phyloP scores from a whole-genome alignment of 92 coral and sea anemone genomes.

The Montipora capitata region DNA sequence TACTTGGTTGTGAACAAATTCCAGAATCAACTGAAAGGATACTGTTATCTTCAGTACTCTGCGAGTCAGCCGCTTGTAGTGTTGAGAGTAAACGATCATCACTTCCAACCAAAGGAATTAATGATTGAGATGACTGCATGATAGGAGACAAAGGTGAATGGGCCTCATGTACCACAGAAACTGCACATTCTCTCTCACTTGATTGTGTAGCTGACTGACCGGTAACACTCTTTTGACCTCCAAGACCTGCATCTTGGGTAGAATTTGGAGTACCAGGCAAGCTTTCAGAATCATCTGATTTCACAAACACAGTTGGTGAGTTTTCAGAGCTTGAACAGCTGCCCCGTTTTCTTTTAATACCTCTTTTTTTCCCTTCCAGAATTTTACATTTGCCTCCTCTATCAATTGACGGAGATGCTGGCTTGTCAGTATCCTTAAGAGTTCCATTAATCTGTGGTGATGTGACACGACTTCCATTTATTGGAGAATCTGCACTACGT shows the following conservation, averaged over 20 bases:
- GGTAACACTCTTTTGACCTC: conserved; percentile 27
- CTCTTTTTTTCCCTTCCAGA: conserved; percentile 83
- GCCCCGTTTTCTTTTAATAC: conserved; percentile 84
- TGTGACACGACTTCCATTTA: conserved; percentile 88
- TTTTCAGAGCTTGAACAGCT: conserved; percentile 85
- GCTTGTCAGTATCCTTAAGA: conserved; percentile 75
- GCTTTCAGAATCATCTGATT: conserved; percentile 74
- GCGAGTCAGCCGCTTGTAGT: conserved; percentile 8
- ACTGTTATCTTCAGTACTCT: conserved; percentile 22
- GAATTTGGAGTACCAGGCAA: conserved; percentile 72
- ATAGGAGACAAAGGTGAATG: not conserved
- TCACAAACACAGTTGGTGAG: conserved; percentile 79
- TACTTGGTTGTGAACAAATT: conserved; percentile 28
- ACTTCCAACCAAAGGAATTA: not conserved
- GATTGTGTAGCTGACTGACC: conserved; percentile 3
- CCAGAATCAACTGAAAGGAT: conserved; percentile 36
- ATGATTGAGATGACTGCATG: conserved; percentile 1
- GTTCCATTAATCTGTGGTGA: conserved; percentile 97
- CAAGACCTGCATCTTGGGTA: conserved; percentile 20
- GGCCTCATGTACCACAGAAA: not conserved
- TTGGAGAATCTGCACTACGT: conserved; percentile 90
- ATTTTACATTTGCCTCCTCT: conserved; percentile 79
- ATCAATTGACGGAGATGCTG: conserved; percentile 74
- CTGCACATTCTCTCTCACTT: not conserved
- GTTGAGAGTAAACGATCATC: conserved; percentile 17